Conservation (phyloP, 2,888 invertebrate genomes). For the Scaeva pyrastri region DNA sequence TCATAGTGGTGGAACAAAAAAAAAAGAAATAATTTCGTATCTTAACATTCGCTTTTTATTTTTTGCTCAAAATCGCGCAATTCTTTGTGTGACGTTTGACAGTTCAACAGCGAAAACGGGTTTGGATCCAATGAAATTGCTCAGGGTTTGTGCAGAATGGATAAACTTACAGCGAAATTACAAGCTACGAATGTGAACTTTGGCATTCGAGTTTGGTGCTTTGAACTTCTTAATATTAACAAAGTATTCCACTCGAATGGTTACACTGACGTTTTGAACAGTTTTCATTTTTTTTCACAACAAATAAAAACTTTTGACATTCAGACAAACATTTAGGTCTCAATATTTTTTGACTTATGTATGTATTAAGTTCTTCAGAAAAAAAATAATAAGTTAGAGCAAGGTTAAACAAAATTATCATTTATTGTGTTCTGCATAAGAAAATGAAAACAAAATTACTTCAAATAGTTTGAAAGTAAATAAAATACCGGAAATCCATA, state of each 20-base stretch:
- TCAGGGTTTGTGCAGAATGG: neutral
- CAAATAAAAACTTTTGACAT: too few relatives aligned
- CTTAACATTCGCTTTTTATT: neutral
- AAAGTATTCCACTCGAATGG: neutral
- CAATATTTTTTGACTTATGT: too few relatives aligned
- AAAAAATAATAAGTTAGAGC: too few relatives aligned
- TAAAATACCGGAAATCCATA: too few relatives aligned
- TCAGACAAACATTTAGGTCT: too few relatives aligned
- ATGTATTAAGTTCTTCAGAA: too few relatives aligned
- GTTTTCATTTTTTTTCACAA: too few relatives aligned
- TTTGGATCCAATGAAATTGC: neutral
- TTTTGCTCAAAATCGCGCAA: neutral
- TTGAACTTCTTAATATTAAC: neutral
- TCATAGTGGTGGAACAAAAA: neutral
- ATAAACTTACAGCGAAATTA: neutral
- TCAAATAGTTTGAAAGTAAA: too few relatives aligned
- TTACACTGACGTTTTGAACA: neutral
- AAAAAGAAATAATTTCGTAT: neutral
- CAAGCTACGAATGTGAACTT: constrained; percentile 1
- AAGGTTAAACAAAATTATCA: too few relatives aligned
- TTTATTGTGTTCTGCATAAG: too few relatives aligned
- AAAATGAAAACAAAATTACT: too few relatives aligned
- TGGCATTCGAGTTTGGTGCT: neutral
- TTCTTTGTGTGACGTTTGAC: neutral
- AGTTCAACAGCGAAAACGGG: neutral